Percentiles rank a stretch among this genome's conserved stretches.
These are phyloP conservation scores for Oscheius myriophilus DNA, from an alignment of 2,888 invertebrate species.

Conservation along the genomic window DNA sequence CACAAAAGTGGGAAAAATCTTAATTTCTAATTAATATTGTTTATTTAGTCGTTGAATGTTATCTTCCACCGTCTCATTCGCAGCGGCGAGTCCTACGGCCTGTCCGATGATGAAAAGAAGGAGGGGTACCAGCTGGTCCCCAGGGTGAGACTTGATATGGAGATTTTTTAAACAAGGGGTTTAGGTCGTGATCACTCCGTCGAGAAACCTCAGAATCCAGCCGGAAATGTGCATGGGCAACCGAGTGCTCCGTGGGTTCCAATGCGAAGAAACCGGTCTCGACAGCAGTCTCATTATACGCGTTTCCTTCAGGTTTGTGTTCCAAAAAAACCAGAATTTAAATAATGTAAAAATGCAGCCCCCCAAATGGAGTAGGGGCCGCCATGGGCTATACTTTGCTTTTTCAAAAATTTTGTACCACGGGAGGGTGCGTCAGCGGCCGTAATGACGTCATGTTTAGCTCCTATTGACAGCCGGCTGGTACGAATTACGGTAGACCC, in stretches of 20 bases:
- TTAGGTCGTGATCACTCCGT: slow-evolving; percentile 31
- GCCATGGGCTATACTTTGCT: too few relatives aligned
- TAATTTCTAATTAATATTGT: too few relatives aligned
- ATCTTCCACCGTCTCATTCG: slow-evolving; percentile 8
- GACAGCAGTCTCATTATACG: slow-evolving; percentile 5
- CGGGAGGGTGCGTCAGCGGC: too few relatives aligned
- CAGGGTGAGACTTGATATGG: too few relatives aligned
- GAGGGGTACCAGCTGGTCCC: slow-evolving; percentile 48
- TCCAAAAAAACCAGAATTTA: too few relatives aligned
- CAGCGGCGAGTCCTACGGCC: slow-evolving; percentile 35
- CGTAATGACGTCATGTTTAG: too few relatives aligned
- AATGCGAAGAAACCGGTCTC: not conserved
- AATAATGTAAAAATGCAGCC: too few relatives aligned
- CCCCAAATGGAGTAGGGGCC: too few relatives aligned
- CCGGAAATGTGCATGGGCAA: slow-evolving; percentile 34
- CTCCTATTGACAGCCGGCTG: too few relatives aligned
- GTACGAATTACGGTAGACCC: too few relatives aligned
- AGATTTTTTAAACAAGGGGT: not conserved
- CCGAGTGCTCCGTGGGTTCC: slow-evolving; percentile 20
- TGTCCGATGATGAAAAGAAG: slow-evolving; percentile 40
- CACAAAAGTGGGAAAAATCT: slow-evolving; percentile 26
- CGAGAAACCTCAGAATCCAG: slow-evolving; percentile 23
- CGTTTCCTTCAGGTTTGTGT: slow-evolving; percentile 15
- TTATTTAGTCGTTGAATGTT: not conserved
- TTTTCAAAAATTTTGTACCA: too few relatives aligned